Base-by-base conservation (phyloP, 2,113 vertebrate species). In the Tachuris rubrigastra region DNA sequence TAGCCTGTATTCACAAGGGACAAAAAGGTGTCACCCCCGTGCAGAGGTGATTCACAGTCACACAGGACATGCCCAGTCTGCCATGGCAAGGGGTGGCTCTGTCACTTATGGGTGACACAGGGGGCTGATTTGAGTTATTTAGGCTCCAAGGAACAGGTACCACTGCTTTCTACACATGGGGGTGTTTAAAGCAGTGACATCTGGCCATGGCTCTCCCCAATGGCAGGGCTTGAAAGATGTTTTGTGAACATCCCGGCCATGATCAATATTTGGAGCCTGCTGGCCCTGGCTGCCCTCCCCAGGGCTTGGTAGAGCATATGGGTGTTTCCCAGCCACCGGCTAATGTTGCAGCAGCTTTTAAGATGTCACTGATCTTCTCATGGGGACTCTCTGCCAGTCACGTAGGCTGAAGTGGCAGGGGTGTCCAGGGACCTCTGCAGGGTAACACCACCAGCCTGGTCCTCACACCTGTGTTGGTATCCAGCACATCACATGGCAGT, bases 231-330 rank as follows among this genome's bases (percentile, higher is more conserved):
- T 60, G 52, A 68, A 86, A 80, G 60, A 75, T 28, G 35, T 22
- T 84, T 60, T 0, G 0, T 50, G 60, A 86, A 21, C 60, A 72
- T 78, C 60, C 47, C 0, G 19, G 60, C 69, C 35, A 12, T 42
- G 69, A 96, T 97, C 96, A 87, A 97, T 96, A 96, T 72, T 89
- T 84, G 89, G 89, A 92, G 52, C 68, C 91, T 96, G 72, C 76
- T 77, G 69, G 63, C 72, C 68, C 79, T 60, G 33, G 14, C 47
- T 67, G 35, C 47, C 46, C 68, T 93, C 92, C 94, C 91, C 39
- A 77, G 95, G 86, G 96, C 16, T 39, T 7, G 6, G 33, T 1
- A 33, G 83, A 97, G 39, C 96, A 97, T 95, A 95, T 96, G 96
- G 94, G 94, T 86, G 80, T 72, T 92, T 86, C 73, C 52, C 77